Evolutionary conservation across 1,140 invertebrate species (phyloP).

Genomic region (Aphidius gifuensis): DNA sequence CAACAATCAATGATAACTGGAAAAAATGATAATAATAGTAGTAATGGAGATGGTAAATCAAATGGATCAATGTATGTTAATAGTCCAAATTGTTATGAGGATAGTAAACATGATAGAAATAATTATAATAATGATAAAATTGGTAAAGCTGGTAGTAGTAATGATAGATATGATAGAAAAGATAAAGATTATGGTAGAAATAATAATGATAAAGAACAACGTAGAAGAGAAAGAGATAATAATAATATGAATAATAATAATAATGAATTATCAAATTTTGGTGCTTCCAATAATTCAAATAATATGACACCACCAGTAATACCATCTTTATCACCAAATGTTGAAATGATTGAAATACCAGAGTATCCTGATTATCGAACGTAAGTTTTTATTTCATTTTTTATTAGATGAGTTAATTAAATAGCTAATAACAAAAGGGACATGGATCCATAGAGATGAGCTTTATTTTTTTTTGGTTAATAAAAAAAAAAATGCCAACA

Average conservation of each 20-base stretch:
- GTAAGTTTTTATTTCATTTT: not conserved
- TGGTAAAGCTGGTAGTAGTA: not conserved
- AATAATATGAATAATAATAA: not conserved
- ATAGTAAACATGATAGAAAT: conserved; percentile 1
- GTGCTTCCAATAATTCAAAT: not conserved
- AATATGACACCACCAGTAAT: not conserved
- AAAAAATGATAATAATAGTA: not conserved
- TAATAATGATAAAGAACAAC: conserved; percentile 3
- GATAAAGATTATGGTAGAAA: not conserved
- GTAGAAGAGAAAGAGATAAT: conserved; percentile 8
- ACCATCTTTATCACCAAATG: not conserved
- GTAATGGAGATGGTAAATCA: not conserved
- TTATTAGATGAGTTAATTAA: not conserved
- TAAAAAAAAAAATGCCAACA: not conserved
- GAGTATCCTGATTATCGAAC: conserved; percentile 8
- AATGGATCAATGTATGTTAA: not conserved
- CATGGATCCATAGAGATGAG: not conserved
- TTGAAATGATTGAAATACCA: not conserved
- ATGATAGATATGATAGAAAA: not conserved
- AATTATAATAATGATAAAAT: not conserved
- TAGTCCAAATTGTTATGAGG: conserved; percentile 7
- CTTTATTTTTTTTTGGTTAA: not conserved
- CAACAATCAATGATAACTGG: too few relatives aligned
- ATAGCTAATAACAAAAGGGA: not conserved
- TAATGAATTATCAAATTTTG: not conserved